A percentile compares a stretch with the other conserved stretches of the same genome.
These are phyloP conservation scores for Caenorhabditis parvicauda DNA, from an alignment of 2,888 invertebrate species.

Conservation along the genomic window DNA sequence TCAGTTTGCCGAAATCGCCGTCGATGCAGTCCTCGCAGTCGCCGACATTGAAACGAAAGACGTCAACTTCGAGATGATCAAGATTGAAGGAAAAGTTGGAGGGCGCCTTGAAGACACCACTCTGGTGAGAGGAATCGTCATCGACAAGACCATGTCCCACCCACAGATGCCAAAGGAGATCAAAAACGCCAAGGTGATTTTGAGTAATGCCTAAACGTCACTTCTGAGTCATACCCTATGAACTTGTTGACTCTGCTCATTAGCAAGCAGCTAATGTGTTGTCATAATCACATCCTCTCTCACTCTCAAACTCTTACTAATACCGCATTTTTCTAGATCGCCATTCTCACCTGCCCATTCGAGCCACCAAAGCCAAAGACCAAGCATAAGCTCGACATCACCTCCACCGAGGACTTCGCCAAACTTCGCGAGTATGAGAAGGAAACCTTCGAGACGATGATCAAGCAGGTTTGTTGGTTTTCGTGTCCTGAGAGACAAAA, in stretches of 20 bases:
- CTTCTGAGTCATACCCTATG: too few species aligned
- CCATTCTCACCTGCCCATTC: conserved; percentile 97
- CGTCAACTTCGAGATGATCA: conserved; percentile 98
- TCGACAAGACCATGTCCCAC: conserved; percentile 83
- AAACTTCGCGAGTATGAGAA: conserved; percentile 85
- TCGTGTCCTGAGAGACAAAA: too few species aligned
- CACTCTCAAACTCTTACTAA: not conserved
- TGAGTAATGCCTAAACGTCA: too few species aligned
- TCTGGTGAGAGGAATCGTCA: conserved; percentile 90
- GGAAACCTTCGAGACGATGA: conserved; percentile 92
- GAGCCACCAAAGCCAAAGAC: conserved; percentile 99
- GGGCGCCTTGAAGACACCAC: conserved; percentile 94
- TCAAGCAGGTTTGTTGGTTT: conserved; percentile 69
- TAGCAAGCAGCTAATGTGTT: too few species aligned
- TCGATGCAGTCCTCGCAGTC: conserved; percentile 91
- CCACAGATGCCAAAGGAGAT: conserved; percentile 92
- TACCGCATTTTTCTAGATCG: conserved; percentile 68
- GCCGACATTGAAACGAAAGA: conserved; percentile 89
- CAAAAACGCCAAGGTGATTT: conserved; percentile 46
- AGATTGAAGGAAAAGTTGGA: conserved; percentile 90
- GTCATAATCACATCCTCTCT: too few species aligned
- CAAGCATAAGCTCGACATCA: conserved; percentile 97
- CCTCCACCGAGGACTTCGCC: conserved; percentile 86
- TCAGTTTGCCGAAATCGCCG: conserved; percentile 98
- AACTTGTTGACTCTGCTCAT: too few species aligned